Percentiles rank a stretch among this genome's conserved stretches.
phyloP scores from a whole-genome alignment of 2,797 vertebrate genomes.

The Vultur gryphus region DNA sequence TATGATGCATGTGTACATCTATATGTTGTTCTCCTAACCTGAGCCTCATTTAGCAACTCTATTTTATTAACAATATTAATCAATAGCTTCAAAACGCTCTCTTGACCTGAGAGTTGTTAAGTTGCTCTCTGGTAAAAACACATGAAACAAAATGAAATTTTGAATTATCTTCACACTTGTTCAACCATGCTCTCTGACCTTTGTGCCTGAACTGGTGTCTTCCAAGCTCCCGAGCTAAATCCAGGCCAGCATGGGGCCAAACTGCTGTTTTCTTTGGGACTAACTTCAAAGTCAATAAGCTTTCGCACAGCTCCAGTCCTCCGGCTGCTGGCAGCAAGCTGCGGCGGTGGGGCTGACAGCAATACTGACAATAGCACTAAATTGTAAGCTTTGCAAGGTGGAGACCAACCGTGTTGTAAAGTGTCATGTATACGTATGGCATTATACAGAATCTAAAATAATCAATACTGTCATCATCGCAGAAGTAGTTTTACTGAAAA shows the following conservation, averaged over 20 bases:
- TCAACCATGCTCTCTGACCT: conserved; percentile 31
- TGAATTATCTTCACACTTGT: conserved; percentile 50
- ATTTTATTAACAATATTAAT: conserved; percentile 59
- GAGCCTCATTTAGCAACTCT: conserved; percentile 13
- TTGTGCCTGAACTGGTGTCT: conserved; percentile 9
- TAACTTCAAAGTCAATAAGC: background rate
- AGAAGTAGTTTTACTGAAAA: background rate
- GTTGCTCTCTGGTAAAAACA: conserved; percentile 47
- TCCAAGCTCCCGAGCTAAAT: background rate
- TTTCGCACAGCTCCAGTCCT: background rate
- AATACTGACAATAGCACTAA: background rate
- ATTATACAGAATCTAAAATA: background rate
- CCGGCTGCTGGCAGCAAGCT: fast-evolving
- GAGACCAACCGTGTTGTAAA: background rate
- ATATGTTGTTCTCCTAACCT: background rate
- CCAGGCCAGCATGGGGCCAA: background rate
- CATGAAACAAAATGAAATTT: conserved; percentile 62
- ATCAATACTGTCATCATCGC: fast-evolving
- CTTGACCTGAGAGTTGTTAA: conserved; percentile 37
- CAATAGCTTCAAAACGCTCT: conserved; percentile 51
- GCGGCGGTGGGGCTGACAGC: background rate
- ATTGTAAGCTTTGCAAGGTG: background rate
- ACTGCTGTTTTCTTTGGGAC: background rate
- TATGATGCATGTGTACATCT: background rate
- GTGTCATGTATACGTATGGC: fast-evolving